These are phyloP conservation scores for Eriocheir sinensis DNA, from an alignment of 1,140 invertebrate genomes.

Conservation along the genomic window DNA sequence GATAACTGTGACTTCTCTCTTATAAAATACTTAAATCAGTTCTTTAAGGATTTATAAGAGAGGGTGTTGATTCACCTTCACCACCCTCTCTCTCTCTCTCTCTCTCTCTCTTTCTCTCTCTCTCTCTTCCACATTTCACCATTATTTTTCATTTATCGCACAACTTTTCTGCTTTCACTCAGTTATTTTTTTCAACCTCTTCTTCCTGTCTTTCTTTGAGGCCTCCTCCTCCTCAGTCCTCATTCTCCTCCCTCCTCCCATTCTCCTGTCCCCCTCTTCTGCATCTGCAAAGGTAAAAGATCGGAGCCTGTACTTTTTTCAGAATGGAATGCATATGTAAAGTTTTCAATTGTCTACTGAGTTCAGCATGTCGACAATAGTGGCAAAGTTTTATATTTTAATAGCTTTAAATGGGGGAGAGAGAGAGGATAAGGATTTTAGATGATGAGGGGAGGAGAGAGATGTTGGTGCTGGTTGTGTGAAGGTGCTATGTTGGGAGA, in stretches of 20 bases:
- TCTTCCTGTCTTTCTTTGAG: no score
- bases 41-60: background rate
- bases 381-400: no score
- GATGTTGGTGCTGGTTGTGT: background rate
- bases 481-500: background rate
- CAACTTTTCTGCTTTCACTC: no score
- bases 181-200: no score
- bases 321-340: slow-evolving; percentile 69
- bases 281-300: slow-evolving; percentile 65
- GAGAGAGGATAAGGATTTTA: no score
- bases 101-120: slow-evolving; percentile 31
- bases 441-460: no score
- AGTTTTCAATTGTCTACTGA: no score
- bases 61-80: background rate
- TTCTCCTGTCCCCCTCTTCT: background rate
- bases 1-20: background rate
- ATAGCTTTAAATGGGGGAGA: no score
- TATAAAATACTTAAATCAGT: background rate
- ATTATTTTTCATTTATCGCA: background rate
- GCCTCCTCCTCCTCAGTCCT: no score
- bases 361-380: no score
- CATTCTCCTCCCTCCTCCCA: background rate
- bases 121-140: no score
- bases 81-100: background rate
- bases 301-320: slow-evolving; percentile 46